phyloP scores from a whole-genome alignment of 1,140 invertebrate genomes.

The Saccostrea cuccullata region DNA sequence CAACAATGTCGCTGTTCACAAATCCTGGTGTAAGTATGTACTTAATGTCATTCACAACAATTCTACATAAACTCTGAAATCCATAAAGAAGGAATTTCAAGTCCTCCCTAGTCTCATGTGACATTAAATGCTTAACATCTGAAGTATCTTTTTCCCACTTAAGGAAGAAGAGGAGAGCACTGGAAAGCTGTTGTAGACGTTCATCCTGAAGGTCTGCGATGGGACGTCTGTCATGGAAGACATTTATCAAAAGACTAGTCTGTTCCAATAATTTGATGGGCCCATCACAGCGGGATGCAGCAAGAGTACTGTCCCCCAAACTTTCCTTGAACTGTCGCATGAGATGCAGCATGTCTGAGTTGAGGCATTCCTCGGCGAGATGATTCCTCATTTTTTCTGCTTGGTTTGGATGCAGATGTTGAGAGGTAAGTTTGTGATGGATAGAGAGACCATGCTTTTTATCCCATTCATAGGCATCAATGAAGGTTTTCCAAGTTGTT shows the following conservation, averaged over 20 bases:
- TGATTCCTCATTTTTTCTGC: constrained; percentile 47
- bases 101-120: background rate
- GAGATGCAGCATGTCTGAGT: constrained; percentile 42
- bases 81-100: background rate
- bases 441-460: background rate
- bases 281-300: background rate
- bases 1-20: constrained; percentile 50
- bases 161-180: constrained; percentile 23
- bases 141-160: constrained; percentile 35
- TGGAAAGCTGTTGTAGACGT: background rate
- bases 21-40: background rate
- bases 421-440: constrained; percentile 15
- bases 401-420: constrained; percentile 37
- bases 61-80: background rate
- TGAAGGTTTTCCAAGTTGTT: background rate
- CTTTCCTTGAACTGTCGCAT: constrained; percentile 32
- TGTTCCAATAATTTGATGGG: constrained; percentile 38
- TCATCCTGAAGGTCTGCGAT: constrained; percentile 29
- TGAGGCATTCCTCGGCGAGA: constrained; percentile 29
- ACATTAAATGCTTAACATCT: background rate
- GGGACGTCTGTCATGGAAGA: constrained; percentile 36
- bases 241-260: constrained; percentile 29
- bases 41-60: background rate
- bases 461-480: background rate
- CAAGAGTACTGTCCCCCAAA: background rate